Conservation (phyloP, 2,888 invertebrate genomes). For the Trichopoda pennipes region DNA sequence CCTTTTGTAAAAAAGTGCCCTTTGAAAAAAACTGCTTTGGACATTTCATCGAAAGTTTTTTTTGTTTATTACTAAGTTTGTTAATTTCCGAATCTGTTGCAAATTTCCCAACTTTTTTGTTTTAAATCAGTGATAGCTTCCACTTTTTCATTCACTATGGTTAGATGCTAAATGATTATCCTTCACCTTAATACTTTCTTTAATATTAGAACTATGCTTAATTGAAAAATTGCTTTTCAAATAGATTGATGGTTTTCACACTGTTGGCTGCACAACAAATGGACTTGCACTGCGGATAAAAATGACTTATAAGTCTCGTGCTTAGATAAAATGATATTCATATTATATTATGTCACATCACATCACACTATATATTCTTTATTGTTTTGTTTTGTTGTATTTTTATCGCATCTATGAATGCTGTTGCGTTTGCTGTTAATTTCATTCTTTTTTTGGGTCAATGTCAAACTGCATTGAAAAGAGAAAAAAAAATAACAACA, state of each 20-base stretch:
- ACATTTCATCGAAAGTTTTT: too few relatives aligned
- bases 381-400: constrained; percentile 26
- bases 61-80: too few relatives aligned
- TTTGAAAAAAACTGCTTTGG: too few relatives aligned
- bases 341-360: constrained; percentile 13
- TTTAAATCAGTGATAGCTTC: too few relatives aligned
- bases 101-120: too few relatives aligned
- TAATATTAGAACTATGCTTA: too few relatives aligned
- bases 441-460: constrained; percentile 66
- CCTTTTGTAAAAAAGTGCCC: not conserved
- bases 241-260: not conserved
- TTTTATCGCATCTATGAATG: constrained; percentile 4
- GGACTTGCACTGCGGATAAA: constrained; percentile 6
- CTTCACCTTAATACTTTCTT: too few relatives aligned
- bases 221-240: too few relatives aligned
- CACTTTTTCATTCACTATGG: too few relatives aligned
- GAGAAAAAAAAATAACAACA: constrained; percentile 37
- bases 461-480: constrained; percentile 59
- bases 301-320: constrained; percentile 8
- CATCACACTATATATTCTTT: not conserved
- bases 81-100: too few relatives aligned
- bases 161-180: too few relatives aligned
- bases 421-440: constrained; percentile 45
- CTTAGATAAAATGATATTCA: constrained; percentile 15
- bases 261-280: not conserved